Conservation (phyloP, 2,797 vertebrate species). For the Aldrovandia affinis region DNA sequence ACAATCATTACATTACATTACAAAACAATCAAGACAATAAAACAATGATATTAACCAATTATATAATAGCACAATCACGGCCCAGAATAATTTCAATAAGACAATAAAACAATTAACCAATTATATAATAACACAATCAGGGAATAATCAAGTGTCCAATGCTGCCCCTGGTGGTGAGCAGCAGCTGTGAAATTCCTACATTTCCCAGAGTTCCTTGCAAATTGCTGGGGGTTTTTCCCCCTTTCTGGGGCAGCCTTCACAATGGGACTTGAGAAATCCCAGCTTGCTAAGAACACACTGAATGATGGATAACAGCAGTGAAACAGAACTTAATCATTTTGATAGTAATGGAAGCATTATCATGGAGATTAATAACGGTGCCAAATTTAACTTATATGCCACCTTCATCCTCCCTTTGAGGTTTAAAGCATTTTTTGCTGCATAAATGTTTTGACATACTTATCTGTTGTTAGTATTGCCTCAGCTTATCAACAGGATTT, state of each 20-base stretch:
- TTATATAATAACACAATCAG: too few relatives aligned
- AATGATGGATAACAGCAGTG: constrained; percentile 81
- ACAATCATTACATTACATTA: too few relatives aligned
- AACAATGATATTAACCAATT: too few relatives aligned
- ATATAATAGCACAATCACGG: too few relatives aligned
- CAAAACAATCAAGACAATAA: too few relatives aligned
- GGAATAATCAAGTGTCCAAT: too few relatives aligned
- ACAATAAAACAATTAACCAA: too few relatives aligned
- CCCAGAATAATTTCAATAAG: too few relatives aligned
- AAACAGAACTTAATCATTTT: constrained; percentile 81
- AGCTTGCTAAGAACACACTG: constrained; percentile 76
- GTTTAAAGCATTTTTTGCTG: constrained; percentile 44
- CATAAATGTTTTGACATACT: constrained; percentile 82
- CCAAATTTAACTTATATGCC: constrained; percentile 80
- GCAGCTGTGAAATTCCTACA: too few relatives aligned
- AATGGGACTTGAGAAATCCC: constrained; percentile 69
- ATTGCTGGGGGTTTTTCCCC: constrained; percentile 64
- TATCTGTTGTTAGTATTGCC: constrained; percentile 93
- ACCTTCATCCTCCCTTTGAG: constrained; percentile 66
- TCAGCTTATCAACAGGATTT: constrained; percentile 71
- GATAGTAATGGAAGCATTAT: constrained; percentile 84
- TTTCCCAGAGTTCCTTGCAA: constrained; percentile 74
- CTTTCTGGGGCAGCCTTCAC: constrained; percentile 76
- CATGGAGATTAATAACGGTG: constrained; percentile 89
- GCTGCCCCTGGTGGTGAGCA: too few relatives aligned